A percentile compares a stretch with the other conserved stretches of the same genome.
These are phyloP conservation scores for Lepilemur ruficaudatus DNA, from an alignment of 2,797 vertebrate species.

Conservation along the genomic window DNA sequence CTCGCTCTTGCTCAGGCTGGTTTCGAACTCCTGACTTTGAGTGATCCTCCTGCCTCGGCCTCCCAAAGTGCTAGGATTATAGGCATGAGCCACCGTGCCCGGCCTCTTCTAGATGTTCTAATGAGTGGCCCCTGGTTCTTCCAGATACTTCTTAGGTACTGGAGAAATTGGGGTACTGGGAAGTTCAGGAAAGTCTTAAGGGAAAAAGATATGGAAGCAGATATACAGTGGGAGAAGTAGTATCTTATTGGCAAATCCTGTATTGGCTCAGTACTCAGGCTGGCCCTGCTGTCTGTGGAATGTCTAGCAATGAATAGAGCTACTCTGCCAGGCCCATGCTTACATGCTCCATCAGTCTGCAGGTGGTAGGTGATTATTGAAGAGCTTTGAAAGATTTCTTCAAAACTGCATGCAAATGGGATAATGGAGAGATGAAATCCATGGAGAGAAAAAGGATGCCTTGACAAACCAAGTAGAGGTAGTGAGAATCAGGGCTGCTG, in stretches of 20 bases:
- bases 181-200: background rate
- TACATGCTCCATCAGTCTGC: background rate
- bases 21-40: no score
- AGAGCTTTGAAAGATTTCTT: background rate
- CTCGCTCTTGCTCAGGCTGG: no score
- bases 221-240: background rate
- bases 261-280: background rate
- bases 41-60: no score
- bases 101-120: background rate
- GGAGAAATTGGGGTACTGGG: background rate
- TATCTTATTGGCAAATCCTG: background rate
- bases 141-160: background rate
- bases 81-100: no score
- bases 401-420: background rate
- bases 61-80: no score
- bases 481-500: background rate
- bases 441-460: background rate
- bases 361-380: background rate
- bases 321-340: background rate
- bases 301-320: background rate
- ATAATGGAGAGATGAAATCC: background rate
- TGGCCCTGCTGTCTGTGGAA: background rate
- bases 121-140: background rate
- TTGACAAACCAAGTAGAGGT: background rate
- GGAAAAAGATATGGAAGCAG: background rate